Percentiles rank a stretch among this genome's conserved stretches.
Evolutionary conservation across 2,113 vertebrate genomes (phyloP).

Genomic region (Egretta garzetta): DNA sequence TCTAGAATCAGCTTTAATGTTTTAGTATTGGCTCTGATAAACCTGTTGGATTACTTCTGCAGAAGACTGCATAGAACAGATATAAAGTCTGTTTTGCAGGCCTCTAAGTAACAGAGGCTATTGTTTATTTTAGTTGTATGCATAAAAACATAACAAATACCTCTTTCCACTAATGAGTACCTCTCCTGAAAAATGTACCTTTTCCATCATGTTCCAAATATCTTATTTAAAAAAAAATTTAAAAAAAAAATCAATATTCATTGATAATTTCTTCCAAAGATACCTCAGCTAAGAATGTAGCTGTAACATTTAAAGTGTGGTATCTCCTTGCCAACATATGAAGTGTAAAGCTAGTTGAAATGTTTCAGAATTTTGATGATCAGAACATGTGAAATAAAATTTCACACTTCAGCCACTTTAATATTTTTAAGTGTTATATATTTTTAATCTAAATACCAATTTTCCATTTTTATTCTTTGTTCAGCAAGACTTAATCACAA

Average conservation of each 20-base stretch:
- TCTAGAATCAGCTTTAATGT: not conserved
- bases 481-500: not conserved
- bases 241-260: not conserved
- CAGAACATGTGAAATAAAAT: not conserved
- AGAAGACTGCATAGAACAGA: not conserved
- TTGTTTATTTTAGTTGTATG: not conserved
- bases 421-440: not conserved
- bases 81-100: not conserved
- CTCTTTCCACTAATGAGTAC: not conserved
- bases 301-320: conserved; percentile 3
- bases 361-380: not conserved
- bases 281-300: not conserved
- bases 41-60: not conserved
- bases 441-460: not conserved
- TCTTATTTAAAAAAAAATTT: not conserved
- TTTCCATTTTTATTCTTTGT: not conserved
- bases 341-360: not conserved
- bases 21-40: not conserved
- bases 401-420: not conserved
- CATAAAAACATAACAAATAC: not conserved
- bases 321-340: not conserved
- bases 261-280: not conserved
- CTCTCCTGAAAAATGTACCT: not conserved
- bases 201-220: not conserved
- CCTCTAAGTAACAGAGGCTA: not conserved